Evolutionary conservation across 2,113 vertebrate genomes (phyloP).

Genomic region (Rallus limicola): DNA sequence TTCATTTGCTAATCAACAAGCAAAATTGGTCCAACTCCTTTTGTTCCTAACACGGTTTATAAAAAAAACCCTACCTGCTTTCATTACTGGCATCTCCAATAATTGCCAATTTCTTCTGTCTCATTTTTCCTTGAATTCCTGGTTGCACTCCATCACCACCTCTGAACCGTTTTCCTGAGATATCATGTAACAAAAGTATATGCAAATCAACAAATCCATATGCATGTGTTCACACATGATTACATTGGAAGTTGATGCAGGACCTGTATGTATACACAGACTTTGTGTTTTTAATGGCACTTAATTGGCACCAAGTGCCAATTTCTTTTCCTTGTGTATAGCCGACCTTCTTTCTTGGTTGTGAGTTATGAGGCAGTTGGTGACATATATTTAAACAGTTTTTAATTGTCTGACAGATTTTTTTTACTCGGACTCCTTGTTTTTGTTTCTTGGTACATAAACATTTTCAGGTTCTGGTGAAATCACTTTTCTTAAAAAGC

Average conservation of each 20-base stretch:
- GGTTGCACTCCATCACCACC: not conserved
- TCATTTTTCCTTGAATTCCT: not conserved
- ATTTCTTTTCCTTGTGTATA: not conserved
- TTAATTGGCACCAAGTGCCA: not conserved
- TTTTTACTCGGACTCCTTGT: not conserved
- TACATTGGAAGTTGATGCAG: not conserved
- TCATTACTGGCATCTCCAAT: not conserved
- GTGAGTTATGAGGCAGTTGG: not conserved
- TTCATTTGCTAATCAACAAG: not conserved
- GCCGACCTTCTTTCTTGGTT: not conserved
- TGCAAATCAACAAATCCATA: not conserved
- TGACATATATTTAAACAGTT: not conserved
- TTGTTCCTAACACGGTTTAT: not conserved
- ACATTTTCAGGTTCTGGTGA: not conserved
- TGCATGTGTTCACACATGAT: not conserved
- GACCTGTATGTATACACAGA: not conserved
- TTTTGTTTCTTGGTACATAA: not conserved
- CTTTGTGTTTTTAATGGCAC: not conserved
- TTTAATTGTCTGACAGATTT: not conserved
- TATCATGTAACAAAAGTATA: not conserved
- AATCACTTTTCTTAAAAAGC: not conserved
- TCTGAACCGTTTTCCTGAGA: not conserved
- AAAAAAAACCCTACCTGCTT: not conserved
- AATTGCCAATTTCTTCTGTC: not conserved
- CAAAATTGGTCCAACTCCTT: not conserved